Percentiles rank a stretch among this genome's conserved stretches.
Evolutionary conservation across 2,888 invertebrate species (phyloP).

Genomic region (Elaeidobius kamerunicus): DNA sequence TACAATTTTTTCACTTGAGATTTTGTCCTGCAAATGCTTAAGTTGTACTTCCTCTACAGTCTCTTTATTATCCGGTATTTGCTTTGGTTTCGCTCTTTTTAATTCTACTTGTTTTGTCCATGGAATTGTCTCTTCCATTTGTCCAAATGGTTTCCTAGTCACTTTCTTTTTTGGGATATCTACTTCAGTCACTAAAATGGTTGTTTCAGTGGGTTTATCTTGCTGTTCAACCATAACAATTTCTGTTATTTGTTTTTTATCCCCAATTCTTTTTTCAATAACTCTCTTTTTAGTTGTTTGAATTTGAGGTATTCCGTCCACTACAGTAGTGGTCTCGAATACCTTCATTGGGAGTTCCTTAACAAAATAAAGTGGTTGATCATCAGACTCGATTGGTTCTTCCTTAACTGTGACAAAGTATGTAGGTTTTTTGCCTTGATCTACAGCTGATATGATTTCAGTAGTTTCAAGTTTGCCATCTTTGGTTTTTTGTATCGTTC

Average conservation of each 20-base stretch:
- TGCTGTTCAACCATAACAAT: conserved; percentile 42
- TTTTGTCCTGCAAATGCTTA: conserved; percentile 40
- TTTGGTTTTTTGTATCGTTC: conserved; percentile 39
- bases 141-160: conserved; percentile 40
- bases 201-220: conserved; percentile 39
- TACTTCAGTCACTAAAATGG: conserved; percentile 36
- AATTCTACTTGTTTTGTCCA: conserved; percentile 46
- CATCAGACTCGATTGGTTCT: no score
- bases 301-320: conserved; percentile 38
- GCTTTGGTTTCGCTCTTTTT: not conserved
- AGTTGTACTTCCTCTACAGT: conserved; percentile 45
- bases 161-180: conserved; percentile 33
- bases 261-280: conserved; percentile 45
- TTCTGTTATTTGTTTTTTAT: conserved; percentile 44
- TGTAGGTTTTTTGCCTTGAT: conserved; percentile 45
- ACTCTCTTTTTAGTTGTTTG: conserved; percentile 38
- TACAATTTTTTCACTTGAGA: conserved; percentile 42
- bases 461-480: conserved; percentile 39
- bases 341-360: conserved; percentile 39
- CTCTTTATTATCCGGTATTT: no score
- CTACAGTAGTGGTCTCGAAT: conserved; percentile 41
- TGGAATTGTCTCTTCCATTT: conserved; percentile 41
- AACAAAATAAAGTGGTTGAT: conserved; percentile 30
- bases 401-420: conserved; percentile 44
- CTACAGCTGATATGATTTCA: conserved; percentile 42